phyloP scores from a whole-genome alignment of 2,888 invertebrate species.

The Coenonympha glycerion region DNA sequence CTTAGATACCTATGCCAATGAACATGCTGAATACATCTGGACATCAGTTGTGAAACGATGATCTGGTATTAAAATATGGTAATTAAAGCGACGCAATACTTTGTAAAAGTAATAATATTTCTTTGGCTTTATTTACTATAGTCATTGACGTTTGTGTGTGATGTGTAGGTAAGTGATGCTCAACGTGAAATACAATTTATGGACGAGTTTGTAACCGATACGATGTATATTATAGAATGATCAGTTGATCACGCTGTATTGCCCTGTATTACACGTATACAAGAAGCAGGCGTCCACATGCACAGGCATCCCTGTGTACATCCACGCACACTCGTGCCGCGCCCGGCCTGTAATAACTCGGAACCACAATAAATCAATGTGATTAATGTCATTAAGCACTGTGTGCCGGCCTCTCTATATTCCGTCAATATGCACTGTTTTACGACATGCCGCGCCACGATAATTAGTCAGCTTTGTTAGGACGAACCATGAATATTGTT shows the following conservation, averaged over 20 bases:
- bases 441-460: conserved; percentile 73
- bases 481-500: conserved; percentile 58
- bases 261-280: conserved; percentile 60
- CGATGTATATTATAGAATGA: no score
- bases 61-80: no score
- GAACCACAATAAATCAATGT: conserved; percentile 77
- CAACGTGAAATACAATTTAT: not conserved
- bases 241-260: conserved; percentile 57
- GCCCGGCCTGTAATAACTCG: conserved; percentile 76
- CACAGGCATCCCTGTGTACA: conserved; percentile 33
- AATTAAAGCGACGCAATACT: not conserved
- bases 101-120: not conserved
- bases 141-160: not conserved
- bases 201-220: no score
- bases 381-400: conserved; percentile 77
- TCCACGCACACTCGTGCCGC: conserved; percentile 52
- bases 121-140: not conserved
- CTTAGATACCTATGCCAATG: no score
- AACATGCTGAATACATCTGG: not conserved
- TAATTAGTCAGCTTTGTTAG: conserved; percentile 77
- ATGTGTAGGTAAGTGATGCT: not conserved
- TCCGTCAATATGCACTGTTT: conserved; percentile 77
- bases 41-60: not conserved
- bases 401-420: conserved; percentile 76
- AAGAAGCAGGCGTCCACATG: conserved; percentile 55